Percentiles rank a stretch among this genome's conserved stretches.
phyloP scores from a whole-genome alignment of 2,113 vertebrate species.

The Raja brachyura region DNA sequence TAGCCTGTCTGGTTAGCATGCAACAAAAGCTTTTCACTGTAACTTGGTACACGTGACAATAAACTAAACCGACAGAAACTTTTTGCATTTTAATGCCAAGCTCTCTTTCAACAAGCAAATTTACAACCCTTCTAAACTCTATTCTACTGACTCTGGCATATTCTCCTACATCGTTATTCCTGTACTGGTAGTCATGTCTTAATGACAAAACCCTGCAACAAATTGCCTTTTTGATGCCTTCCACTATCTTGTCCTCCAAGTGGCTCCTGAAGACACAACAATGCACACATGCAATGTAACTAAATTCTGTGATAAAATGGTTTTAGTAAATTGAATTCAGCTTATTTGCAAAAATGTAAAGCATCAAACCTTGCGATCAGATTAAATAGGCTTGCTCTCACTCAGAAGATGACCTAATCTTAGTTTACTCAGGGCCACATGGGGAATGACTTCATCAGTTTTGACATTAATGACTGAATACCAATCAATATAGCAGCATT shows the following conservation, averaged over 20 bases:
- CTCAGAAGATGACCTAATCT: slow-evolving; percentile 1
- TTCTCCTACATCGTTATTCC: too few relatives aligned
- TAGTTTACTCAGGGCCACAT: neutral
- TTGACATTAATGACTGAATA: neutral
- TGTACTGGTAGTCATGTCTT: neutral
- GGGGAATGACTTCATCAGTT: neutral
- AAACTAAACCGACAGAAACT: too few relatives aligned
- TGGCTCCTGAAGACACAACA: neutral
- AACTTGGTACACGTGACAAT: too few relatives aligned
- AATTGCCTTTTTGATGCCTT: neutral
- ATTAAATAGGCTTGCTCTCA: neutral
- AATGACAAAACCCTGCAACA: neutral
- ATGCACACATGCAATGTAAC: too few relatives aligned
- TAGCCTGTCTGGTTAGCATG: too few relatives aligned
- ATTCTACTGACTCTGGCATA: too few relatives aligned
- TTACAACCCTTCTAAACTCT: too few relatives aligned
- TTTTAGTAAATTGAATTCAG: neutral
- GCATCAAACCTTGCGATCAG: neutral
- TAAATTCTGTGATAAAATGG: neutral
- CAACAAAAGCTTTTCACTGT: too few relatives aligned
- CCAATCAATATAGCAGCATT: neutral
- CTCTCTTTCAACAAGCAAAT: too few relatives aligned
- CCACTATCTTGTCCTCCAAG: neutral
- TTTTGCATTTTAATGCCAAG: too few relatives aligned
- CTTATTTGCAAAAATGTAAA: neutral